Percentiles rank a stretch among this genome's conserved stretches.
phyloP scores from a whole-genome alignment of 37 sponge, comb jelly and placozoan species.

The Geodia barretti region DNA sequence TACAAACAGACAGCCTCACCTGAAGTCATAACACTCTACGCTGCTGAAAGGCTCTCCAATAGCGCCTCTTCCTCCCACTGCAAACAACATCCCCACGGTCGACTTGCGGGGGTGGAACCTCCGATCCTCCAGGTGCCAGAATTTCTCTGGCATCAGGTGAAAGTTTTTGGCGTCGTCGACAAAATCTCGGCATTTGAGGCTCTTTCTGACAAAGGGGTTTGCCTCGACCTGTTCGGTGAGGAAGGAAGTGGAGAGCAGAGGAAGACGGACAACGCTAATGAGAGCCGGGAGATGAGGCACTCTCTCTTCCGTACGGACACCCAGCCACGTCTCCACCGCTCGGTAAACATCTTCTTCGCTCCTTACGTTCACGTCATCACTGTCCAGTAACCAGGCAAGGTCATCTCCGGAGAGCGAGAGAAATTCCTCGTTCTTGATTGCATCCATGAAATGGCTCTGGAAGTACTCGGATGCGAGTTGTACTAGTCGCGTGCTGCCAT shows the following conservation, averaged over 20 bases:
- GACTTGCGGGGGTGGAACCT: slow-evolving; percentile 78
- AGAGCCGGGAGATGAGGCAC: slow-evolving; percentile 49
- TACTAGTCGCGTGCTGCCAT: slow-evolving; percentile 58
- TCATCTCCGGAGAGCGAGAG: slow-evolving; percentile 55
- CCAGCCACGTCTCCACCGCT: slow-evolving; percentile 68
- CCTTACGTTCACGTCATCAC: slow-evolving; percentile 73
- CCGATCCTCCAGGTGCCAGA: slow-evolving; percentile 11
- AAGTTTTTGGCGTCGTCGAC: slow-evolving; percentile 90
- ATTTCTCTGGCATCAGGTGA: slow-evolving; percentile 72
- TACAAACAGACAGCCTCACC: no score
- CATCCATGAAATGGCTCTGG: slow-evolving; percentile 80
- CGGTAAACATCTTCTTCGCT: slow-evolving; percentile 74
- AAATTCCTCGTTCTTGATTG: slow-evolving; percentile 83
- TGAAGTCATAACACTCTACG: slow-evolving; percentile 93
- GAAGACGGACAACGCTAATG: slow-evolving; percentile 69
- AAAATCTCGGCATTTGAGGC: slow-evolving; percentile 77
- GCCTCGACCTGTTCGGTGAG: slow-evolving; percentile 72
- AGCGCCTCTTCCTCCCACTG: slow-evolving; percentile 92
- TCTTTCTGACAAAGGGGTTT: slow-evolving; percentile 55
- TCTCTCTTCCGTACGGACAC: slow-evolving; percentile 45
- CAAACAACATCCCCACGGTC: slow-evolving; percentile 84
- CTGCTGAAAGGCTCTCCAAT: slow-evolving; percentile 83
- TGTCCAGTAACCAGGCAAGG: slow-evolving; percentile 59
- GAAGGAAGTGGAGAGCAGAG: slow-evolving; percentile 74
- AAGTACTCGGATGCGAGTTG: slow-evolving; percentile 65